Evolutionary conservation across 2,113 vertebrate genomes (phyloP).

Genomic region (Andinoacara biseriatus): DNA sequence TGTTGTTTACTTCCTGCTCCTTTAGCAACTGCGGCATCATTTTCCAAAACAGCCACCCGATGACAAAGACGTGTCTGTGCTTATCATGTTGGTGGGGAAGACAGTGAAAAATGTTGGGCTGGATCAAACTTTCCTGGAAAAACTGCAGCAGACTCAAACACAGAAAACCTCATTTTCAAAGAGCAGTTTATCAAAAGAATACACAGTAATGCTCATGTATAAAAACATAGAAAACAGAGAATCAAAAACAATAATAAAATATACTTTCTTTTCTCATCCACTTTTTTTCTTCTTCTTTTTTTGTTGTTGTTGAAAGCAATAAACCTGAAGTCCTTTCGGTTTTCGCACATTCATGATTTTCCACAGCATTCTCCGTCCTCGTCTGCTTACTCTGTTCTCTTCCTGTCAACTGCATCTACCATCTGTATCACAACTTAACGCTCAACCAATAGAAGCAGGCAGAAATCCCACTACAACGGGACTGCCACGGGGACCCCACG

Average conservation of each 20-base stretch:
- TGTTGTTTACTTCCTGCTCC: background rate
- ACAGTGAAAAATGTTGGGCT: background rate
- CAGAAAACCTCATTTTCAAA: constrained; percentile 53
- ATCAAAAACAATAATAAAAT: constrained; percentile 75
- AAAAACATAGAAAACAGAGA: constrained; percentile 67
- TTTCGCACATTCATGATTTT: constrained; percentile 34
- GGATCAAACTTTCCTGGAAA: constrained; percentile 8
- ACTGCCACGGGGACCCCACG: background rate
- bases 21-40: background rate
- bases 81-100: background rate
- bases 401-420: background rate
- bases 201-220: constrained; percentile 70
- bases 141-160: constrained; percentile 19
- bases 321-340: constrained; percentile 67
- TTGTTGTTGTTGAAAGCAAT: constrained; percentile 17
- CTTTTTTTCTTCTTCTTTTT: constrained; percentile 14
- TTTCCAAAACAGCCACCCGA: constrained; percentile 29
- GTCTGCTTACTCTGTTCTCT: constrained; percentile 17
- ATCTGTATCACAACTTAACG: background rate
- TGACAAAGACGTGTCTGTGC: constrained; percentile 46
- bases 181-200: constrained; percentile 75
- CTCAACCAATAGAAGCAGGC: background rate
- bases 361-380: constrained; percentile 30
- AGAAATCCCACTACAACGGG: background rate
- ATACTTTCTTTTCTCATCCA: constrained; percentile 70